These are phyloP conservation scores for Panonychus citri DNA, from an alignment of 1,140 invertebrate genomes.

Conservation along the genomic window DNA sequence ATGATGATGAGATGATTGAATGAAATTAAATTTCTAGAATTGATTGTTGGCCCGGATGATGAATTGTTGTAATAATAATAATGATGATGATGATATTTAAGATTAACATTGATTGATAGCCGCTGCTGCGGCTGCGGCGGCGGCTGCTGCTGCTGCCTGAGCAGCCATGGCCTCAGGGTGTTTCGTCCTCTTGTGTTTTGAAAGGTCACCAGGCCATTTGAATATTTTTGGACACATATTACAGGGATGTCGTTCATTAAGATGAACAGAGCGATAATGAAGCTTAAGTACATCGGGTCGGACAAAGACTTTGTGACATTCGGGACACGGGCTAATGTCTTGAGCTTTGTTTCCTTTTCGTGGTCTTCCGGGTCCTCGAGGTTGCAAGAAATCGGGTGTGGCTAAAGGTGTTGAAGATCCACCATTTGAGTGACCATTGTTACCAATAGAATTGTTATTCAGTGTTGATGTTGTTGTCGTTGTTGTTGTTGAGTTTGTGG, in stretches of 20 bases:
- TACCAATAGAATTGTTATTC: too few relatives aligned
- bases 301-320: constrained; percentile 1
- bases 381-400: constrained; percentile 1
- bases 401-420: background rate
- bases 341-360: background rate
- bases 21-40: too few relatives aligned
- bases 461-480: background rate
- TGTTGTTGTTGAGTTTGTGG: background rate
- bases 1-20: too few relatives aligned
- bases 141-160: background rate
- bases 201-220: constrained; percentile 1
- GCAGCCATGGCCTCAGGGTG: background rate
- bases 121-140: background rate
- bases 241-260: background rate
- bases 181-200: background rate
- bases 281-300: constrained; percentile 1
- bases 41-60: too few relatives aligned
- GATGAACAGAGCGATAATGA: constrained; percentile 1
- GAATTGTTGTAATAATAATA: too few relatives aligned
- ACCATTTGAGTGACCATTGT: background rate
- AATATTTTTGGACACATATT: background rate
- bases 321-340: constrained; percentile 1
- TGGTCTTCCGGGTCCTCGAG: constrained; percentile 1
- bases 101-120: too few relatives aligned
- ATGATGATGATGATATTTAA: too few relatives aligned